Percentiles rank a stretch among this genome's conserved stretches.
Conservation (phyloP, 2,888 invertebrate species). For the Punctoribates punctum region DNA sequence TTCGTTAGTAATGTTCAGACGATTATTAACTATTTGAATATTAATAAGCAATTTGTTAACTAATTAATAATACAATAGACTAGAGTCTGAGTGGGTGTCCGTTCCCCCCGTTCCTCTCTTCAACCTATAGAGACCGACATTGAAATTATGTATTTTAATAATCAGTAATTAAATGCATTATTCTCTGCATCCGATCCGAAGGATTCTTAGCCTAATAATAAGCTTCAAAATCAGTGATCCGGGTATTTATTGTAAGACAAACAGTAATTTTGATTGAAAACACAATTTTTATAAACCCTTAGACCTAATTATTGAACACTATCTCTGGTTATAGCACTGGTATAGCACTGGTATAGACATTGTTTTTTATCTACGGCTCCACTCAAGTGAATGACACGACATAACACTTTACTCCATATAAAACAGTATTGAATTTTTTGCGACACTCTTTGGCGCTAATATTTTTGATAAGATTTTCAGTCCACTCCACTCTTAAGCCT, state of each 20-base stretch:
- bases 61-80: background rate
- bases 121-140: too few relatives aligned
- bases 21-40: background rate
- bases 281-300: background rate
- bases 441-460: background rate
- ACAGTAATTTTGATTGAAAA: background rate
- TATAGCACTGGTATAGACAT: too few relatives aligned
- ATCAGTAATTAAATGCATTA: too few relatives aligned
- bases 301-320: background rate
- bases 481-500: slow-evolving; percentile 1
- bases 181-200: too few relatives aligned
- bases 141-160: too few relatives aligned
- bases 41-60: slow-evolving; percentile 9
- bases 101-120: too few relatives aligned
- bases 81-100: too few relatives aligned
- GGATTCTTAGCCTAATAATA: too few relatives aligned
- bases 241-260: too few relatives aligned
- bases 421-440: background rate
- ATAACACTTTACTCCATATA: background rate
- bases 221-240: too few relatives aligned
- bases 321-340: background rate
- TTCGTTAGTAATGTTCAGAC: background rate
- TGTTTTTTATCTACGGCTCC: background rate
- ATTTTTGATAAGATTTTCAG: slow-evolving; percentile 3
- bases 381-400: background rate